phyloP scores from a whole-genome alignment of 1,140 invertebrate species.

The Phymastichus coffea region DNA sequence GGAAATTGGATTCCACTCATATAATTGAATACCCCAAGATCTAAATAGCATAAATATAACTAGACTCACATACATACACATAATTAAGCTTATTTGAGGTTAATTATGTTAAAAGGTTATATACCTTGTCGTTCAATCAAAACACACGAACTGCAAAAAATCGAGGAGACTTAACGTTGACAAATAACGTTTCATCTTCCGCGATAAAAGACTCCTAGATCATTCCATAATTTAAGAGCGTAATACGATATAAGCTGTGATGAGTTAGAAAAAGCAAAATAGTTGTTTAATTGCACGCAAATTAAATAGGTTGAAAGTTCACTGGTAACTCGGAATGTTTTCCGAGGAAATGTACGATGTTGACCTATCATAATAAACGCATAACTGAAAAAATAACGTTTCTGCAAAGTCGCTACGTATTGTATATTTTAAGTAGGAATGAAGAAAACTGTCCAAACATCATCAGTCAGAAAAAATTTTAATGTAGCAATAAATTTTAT shows the following conservation, averaged over 20 bases:
- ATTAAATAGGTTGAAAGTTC: slow-evolving; percentile 9
- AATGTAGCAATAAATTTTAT: slow-evolving; percentile 42
- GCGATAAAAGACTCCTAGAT: slow-evolving; percentile 20
- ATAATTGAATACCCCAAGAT: too few relatives aligned
- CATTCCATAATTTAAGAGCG: slow-evolving; percentile 35
- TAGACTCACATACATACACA: not conserved
- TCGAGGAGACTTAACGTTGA: not conserved
- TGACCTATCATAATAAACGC: not conserved
- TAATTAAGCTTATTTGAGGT: too few relatives aligned
- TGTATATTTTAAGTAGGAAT: not conserved
- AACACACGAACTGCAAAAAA: too few relatives aligned
- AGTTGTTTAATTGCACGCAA: slow-evolving; percentile 2
- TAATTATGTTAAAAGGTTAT: too few relatives aligned
- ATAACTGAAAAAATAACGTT: not conserved
- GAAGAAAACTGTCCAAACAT: not conserved
- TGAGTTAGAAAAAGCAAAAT: slow-evolving; percentile 31
- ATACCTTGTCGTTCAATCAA: too few relatives aligned
- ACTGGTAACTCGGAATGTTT: not conserved
- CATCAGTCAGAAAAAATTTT: slow-evolving; percentile 4
- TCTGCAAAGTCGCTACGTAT: slow-evolving; percentile 3
- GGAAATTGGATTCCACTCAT: too few relatives aligned
- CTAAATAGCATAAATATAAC: not conserved
- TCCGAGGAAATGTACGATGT: slow-evolving; percentile 3
- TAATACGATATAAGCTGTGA: slow-evolving; percentile 33
- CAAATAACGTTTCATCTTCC: slow-evolving; percentile 17